These are phyloP conservation scores for Smutsia gigantea DNA, from an alignment of 2,797 vertebrate genomes.

Conservation along the genomic window DNA sequence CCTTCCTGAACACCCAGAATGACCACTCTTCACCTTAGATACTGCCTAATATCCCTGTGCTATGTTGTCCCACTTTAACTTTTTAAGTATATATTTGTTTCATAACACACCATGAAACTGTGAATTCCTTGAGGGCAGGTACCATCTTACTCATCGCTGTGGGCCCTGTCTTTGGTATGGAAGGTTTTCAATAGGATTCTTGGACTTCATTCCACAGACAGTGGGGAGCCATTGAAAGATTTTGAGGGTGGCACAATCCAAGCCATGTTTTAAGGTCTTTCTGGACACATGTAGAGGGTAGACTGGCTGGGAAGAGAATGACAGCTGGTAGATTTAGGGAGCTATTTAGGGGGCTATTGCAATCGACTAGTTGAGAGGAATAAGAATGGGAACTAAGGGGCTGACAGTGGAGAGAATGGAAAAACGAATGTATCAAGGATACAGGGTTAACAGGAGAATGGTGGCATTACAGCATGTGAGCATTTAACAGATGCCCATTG, in stretches of 20 bases:
- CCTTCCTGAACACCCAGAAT: not conserved
- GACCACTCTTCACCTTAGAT: not conserved
- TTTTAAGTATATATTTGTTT: not conserved
- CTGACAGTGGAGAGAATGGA: not conserved
- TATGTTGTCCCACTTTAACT: not conserved
- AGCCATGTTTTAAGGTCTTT: not conserved
- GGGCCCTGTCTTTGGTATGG: not conserved
- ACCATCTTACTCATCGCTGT: not conserved
- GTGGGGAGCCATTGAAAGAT: not conserved
- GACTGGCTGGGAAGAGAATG: not conserved
- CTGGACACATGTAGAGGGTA: not conserved
- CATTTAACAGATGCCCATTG: not conserved
- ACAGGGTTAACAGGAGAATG: not conserved
- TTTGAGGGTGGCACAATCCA: not conserved
- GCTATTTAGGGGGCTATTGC: not conserved
- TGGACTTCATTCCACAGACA: not conserved
- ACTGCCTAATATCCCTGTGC: not conserved
- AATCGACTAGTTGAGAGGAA: not conserved
- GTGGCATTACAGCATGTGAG: not conserved
- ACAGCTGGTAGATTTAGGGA: not conserved
- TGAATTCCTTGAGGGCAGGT: not conserved
- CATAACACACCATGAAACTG: not conserved
- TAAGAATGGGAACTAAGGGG: not conserved
- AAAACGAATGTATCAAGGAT: not conserved
- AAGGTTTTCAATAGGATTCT: not conserved